These are phyloP conservation scores for Phallusia fumigata DNA, from an alignment of 23 tunicate species.

Conservation along the genomic window DNA sequence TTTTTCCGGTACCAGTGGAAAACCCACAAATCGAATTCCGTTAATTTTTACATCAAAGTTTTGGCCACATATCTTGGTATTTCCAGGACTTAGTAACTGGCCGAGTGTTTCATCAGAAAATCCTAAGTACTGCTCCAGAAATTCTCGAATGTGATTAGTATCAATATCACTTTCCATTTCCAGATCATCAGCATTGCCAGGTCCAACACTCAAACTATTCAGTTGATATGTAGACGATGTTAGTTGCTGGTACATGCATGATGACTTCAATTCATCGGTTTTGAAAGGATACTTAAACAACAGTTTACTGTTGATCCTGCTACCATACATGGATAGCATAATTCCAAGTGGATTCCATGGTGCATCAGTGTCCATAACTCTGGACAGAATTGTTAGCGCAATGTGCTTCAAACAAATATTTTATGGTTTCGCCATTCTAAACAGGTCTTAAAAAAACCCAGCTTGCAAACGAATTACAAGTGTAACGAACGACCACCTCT, in stretches of 20 bases:
- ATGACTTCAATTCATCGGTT: conserved; percentile 6
- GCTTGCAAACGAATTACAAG: too few species aligned
- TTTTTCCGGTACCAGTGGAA: conserved; percentile 63
- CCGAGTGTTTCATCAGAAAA: conserved; percentile 79
- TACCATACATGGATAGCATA: conserved; percentile 91
- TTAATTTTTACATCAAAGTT: conserved; percentile 91
- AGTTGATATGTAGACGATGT: conserved; percentile 74
- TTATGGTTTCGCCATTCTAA: too few species aligned
- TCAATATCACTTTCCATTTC: conserved; percentile 33
- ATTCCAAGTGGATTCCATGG: conserved; percentile 85
- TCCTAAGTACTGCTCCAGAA: conserved; percentile 52
- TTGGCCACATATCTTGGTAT: conserved; percentile 72
- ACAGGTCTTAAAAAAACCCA: too few species aligned
- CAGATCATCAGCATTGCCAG: conserved; percentile 5
- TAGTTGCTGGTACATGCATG: conserved; percentile 35
- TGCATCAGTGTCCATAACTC: conserved; percentile 32
- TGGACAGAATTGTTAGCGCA: too few species aligned
- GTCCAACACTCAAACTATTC: conserved; percentile 21
- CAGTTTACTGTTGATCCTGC: conserved; percentile 75
- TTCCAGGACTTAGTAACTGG: conserved; percentile 76
- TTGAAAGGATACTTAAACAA: conserved; percentile 82
- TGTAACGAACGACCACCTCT: too few species aligned
- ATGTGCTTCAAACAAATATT: too few species aligned
- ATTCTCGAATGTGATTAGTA: conserved; percentile 26
- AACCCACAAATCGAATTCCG: conserved; percentile 94